phyloP scores from a whole-genome alignment of 2,797 vertebrate species.

The Adrianichthys oophorus region DNA sequence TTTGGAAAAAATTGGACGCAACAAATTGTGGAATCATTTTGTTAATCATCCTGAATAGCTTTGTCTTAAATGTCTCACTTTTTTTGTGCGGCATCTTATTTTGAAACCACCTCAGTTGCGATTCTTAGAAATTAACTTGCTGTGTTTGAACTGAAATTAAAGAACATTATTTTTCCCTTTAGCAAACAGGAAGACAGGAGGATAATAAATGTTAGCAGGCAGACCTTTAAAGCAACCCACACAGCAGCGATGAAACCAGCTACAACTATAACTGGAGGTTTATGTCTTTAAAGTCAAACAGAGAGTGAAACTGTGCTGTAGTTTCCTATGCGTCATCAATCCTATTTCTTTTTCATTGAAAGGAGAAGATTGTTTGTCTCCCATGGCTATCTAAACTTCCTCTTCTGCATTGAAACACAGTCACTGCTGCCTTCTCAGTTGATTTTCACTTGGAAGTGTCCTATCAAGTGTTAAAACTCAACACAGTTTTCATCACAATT shows the following conservation, averaged over 20 bases:
- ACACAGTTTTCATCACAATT: constrained; percentile 49
- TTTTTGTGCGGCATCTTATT: too few relatives aligned
- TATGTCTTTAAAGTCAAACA: constrained; percentile 3
- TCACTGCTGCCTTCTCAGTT: constrained; percentile 49
- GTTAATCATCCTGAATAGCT: too few relatives aligned
- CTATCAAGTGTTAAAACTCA: constrained; percentile 42
- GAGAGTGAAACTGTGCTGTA: neutral
- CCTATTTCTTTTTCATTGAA: neutral
- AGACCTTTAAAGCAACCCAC: constrained; percentile 14
- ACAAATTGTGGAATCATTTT: too few relatives aligned
- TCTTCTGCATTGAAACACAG: constrained; percentile 12
- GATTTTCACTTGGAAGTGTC: constrained; percentile 54
- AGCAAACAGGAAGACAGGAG: constrained; percentile 26
- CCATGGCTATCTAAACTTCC: constrained; percentile 14
- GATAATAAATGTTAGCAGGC: constrained; percentile 16
- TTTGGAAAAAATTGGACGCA: too few relatives aligned
- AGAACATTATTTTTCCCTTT: too few relatives aligned
- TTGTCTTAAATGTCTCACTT: too few relatives aligned
- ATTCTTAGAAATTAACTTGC: too few relatives aligned
- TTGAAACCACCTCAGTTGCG: too few relatives aligned
- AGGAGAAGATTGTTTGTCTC: constrained; percentile 4
- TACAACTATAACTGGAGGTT: neutral
- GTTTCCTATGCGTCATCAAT: neutral
- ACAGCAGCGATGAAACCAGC: constrained; percentile 2
- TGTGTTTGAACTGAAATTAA: too few relatives aligned